Evolutionary conservation across 1,140 invertebrate genomes (phyloP).

Genomic region (Eubasilissa regina): DNA sequence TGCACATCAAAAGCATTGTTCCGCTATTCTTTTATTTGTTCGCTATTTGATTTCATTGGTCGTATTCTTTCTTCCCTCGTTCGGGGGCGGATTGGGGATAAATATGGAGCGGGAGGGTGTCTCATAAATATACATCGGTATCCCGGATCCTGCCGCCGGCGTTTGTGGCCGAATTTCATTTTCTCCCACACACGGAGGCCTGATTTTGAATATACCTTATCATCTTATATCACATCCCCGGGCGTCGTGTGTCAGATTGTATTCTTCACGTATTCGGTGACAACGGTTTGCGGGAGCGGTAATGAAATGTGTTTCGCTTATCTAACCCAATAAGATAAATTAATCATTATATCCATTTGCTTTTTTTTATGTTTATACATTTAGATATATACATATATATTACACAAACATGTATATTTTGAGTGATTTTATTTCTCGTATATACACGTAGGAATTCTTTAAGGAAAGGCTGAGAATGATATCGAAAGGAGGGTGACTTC

Average conservation of each 20-base stretch:
- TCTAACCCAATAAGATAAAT: conserved; percentile 6
- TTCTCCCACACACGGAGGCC: background rate
- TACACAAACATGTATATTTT: too few species aligned
- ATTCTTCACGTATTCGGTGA: conserved; percentile 36
- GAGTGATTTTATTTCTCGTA: too few species aligned
- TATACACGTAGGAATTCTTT: too few species aligned
- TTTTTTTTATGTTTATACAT: too few species aligned
- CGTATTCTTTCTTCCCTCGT: conserved; percentile 50
- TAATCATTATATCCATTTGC: background rate
- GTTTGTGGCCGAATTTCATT: background rate
- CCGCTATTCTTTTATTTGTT: conserved; percentile 60
- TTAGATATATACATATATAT: too few species aligned
- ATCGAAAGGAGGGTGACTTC: too few species aligned
- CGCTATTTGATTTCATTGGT: conserved; percentile 61
- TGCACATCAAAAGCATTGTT: conserved; percentile 59
- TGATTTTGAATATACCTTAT: conserved; percentile 20
- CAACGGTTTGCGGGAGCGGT: background rate
- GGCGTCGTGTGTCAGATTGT: conserved; percentile 28
- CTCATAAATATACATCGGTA: conserved; percentile 56
- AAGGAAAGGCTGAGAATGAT: too few species aligned
- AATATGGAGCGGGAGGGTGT: conserved; percentile 1
- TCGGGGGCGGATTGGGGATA: conserved; percentile 15
- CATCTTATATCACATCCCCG: conserved; percentile 17
- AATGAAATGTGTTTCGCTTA: conserved; percentile 32
- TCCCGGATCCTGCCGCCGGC: background rate